Evolutionary conservation across 2,113 vertebrate species (phyloP).

Genomic region (Tragelaphus scriptus): DNA sequence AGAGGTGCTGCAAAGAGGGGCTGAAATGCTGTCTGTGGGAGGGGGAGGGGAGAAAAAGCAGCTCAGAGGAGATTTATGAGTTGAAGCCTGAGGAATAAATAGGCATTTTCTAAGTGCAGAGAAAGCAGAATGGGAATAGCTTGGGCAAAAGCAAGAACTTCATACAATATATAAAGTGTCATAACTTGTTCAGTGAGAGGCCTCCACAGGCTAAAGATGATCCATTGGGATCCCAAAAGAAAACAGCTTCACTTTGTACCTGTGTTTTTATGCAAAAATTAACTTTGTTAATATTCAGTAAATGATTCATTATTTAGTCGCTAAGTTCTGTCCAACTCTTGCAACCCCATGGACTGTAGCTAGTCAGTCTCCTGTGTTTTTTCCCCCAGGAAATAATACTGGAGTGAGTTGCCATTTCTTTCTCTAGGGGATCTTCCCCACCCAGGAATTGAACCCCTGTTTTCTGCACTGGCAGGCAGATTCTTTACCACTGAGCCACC

Average conservation of each 20-base stretch:
- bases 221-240: background rate
- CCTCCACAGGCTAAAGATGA: background rate
- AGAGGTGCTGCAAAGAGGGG: background rate
- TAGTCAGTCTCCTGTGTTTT: background rate
- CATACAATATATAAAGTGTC: background rate
- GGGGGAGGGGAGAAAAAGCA: background rate
- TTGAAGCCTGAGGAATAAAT: background rate
- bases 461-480: background rate
- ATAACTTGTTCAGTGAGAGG: background rate
- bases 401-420: background rate
- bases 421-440: background rate
- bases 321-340: background rate
- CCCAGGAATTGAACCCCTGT: background rate
- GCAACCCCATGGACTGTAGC: background rate
- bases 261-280: conserved; percentile 4
- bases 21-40: background rate
- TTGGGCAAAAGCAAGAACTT: background rate
- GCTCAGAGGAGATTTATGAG: background rate
- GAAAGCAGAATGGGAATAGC: background rate
- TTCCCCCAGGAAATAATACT: background rate
- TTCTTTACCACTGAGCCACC: background rate
- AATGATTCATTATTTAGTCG: background rate
- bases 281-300: background rate
- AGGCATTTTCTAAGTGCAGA: background rate
- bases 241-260: background rate